Evolutionary conservation across 2,797 vertebrate species (phyloP).

Genomic region (Bovichtus diacanthus): DNA sequence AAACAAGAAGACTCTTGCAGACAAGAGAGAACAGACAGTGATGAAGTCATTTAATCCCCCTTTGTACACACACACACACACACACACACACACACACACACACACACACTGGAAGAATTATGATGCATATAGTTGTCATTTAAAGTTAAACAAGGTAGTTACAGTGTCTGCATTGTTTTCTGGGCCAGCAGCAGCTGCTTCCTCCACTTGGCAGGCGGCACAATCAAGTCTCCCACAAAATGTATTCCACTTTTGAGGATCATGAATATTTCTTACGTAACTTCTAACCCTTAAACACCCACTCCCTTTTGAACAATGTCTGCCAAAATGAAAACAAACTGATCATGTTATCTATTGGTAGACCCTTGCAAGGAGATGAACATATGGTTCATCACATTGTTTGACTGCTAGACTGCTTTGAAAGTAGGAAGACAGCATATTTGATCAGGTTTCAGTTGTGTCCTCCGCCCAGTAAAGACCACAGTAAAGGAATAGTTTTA

Average conservation of each 20-base stretch:
- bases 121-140: constrained; percentile 78
- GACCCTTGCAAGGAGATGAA: neutral
- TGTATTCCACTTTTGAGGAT: constrained; percentile 20
- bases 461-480: neutral
- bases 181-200: constrained; percentile 75
- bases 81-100: neutral
- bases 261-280: constrained; percentile 11
- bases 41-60: constrained; percentile 47
- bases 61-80: constrained; percentile 1
- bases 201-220: constrained; percentile 71
- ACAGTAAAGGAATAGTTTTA: neutral
- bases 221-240: constrained; percentile 45
- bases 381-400: neutral
- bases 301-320: neutral
- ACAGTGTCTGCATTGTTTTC: constrained; percentile 78
- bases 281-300: constrained; percentile 5
- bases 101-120: constrained; percentile 50
- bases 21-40: constrained; percentile 50
- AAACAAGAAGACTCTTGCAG: constrained; percentile 55
- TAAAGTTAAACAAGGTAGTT: constrained; percentile 75
- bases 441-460: neutral
- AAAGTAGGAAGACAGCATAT: neutral
- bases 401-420: constrained; percentile 4
- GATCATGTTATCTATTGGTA: neutral
- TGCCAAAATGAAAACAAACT: neutral